Evolutionary conservation across 2,113 vertebrate genomes (phyloP).

Genomic region (Vulpes lagopus): DNA sequence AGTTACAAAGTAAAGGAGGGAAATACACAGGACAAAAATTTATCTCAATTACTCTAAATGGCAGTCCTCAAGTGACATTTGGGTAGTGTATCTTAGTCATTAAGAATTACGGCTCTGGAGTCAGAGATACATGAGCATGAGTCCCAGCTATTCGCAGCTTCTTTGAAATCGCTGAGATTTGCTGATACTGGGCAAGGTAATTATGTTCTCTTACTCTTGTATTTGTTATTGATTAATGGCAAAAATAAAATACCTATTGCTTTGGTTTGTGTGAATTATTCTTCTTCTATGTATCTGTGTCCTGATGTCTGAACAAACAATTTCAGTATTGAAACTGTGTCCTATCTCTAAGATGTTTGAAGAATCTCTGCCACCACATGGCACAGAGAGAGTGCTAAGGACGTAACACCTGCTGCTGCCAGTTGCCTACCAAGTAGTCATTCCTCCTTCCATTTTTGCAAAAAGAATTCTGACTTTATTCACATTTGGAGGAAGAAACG

Average conservation of each 20-base stretch:
- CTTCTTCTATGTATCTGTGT: conserved; percentile 26
- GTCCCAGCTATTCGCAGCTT: neutral
- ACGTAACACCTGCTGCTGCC: neutral
- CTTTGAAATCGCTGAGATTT: conserved; percentile 3
- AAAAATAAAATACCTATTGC: neutral
- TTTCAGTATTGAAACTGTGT: neutral
- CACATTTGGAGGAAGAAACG: neutral
- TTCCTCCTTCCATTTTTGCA: neutral
- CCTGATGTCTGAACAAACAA: neutral
- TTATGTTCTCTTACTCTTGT: neutral
- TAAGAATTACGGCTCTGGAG: neutral
- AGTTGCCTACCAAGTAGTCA: neutral
- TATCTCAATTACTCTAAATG: conserved; percentile 37
- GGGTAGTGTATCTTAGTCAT: neutral
- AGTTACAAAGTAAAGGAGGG: conserved; percentile 41
- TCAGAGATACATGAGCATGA: neutral
- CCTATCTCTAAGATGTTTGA: neutral
- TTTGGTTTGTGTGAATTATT: neutral
- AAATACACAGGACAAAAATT: neutral
- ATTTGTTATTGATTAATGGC: conserved; percentile 16
- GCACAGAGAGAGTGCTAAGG: neutral
- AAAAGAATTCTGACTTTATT: neutral
- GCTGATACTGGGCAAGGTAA: neutral
- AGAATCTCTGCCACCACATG: neutral
- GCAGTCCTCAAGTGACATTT: neutral